Evolutionary conservation across 2,113 vertebrate species (phyloP).

Genomic region (Toxostoma redivivum): DNA sequence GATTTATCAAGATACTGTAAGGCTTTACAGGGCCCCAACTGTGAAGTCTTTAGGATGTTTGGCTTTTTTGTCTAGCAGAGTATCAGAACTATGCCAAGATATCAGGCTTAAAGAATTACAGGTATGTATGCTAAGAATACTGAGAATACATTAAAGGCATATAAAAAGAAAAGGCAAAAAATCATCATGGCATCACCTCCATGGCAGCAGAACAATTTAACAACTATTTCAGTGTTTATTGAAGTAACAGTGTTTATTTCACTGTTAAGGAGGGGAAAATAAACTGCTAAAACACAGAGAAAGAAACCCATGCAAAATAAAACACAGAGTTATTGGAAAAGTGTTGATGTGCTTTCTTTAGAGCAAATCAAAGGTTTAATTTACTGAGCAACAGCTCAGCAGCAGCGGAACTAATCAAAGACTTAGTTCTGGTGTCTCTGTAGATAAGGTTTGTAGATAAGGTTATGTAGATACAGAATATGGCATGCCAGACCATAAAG

Average conservation of each 20-base stretch:
- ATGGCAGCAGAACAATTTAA: background rate
- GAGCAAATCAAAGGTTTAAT: background rate
- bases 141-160: background rate
- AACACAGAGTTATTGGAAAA: background rate
- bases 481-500: background rate
- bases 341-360: background rate
- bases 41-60: background rate
- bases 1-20: background rate
- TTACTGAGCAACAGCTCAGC: background rate
- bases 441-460: background rate
- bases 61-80: background rate
- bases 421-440: background rate
- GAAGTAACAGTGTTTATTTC: background rate
- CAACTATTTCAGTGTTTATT: background rate
- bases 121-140: background rate
- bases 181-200: background rate
- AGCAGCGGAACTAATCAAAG: background rate
- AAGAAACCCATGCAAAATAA: background rate
- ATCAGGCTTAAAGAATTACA: background rate
- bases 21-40: accelerated
- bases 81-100: background rate
- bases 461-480: background rate
- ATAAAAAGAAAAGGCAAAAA: background rate
- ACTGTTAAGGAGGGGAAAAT: background rate
- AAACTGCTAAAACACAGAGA: background rate